Percentiles rank a stretch among this genome's conserved stretches.
phyloP scores from a whole-genome alignment of 2,113 vertebrate species.

The Hyperoodon ampullatus region DNA sequence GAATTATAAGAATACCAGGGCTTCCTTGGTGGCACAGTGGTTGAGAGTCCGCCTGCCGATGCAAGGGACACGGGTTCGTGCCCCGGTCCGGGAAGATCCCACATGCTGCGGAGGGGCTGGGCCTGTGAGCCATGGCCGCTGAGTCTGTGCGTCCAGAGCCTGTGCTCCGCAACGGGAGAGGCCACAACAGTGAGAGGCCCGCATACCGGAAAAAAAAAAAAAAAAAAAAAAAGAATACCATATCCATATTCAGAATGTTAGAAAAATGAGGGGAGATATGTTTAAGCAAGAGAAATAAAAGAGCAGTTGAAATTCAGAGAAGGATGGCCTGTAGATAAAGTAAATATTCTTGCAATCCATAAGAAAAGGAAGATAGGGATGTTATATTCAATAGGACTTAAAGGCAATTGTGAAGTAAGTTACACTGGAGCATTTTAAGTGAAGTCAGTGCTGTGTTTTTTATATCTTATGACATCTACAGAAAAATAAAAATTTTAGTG shows the following conservation, averaged over 20 bases:
- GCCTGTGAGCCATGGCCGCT: no score
- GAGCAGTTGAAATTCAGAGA: background rate
- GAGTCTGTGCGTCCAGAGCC: no score
- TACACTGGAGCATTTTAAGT: slow-evolving; percentile 48
- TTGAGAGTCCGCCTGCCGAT: no score
- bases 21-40: no score
- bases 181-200: no score
- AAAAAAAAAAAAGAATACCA: background rate
- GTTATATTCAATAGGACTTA: background rate
- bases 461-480: slow-evolving; percentile 67
- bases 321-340: background rate
- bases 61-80: no score
- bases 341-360: background rate
- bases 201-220: no score
- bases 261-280: background rate
- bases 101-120: no score
- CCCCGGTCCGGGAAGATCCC: no score
- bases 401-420: slow-evolving; percentile 47
- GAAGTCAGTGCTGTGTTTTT: slow-evolving; percentile 1
- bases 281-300: background rate
- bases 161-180: no score
- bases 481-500: slow-evolving; percentile 76
- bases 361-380: background rate
- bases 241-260: background rate
- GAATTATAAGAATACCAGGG: background rate